Evolutionary conservation across 2,797 vertebrate species (phyloP).

Genomic region (Centropyge bicolor): DNA sequence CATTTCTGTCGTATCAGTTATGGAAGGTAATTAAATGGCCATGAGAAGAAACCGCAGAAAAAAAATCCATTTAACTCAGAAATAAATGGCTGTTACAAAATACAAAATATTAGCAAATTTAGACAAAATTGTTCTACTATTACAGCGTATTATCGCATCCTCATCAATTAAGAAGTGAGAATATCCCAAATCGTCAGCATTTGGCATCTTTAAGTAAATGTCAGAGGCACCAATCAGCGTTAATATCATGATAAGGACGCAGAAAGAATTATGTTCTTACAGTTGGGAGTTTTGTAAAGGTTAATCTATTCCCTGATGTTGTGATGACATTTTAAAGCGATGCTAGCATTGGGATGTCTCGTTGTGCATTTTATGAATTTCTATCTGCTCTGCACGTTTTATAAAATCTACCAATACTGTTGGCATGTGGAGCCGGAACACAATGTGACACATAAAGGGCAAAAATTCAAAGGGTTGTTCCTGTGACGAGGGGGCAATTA

Average conservation of each 20-base stretch:
- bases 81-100: background rate
- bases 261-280: slow-evolving; percentile 61
- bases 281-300: slow-evolving; percentile 73
- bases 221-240: slow-evolving; percentile 72
- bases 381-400: slow-evolving; percentile 23
- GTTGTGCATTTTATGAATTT: slow-evolving; percentile 50
- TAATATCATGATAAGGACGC: slow-evolving; percentile 67
- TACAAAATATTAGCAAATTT: background rate
- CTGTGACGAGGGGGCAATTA: background rate
- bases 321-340: slow-evolving; percentile 75
- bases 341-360: slow-evolving; percentile 41
- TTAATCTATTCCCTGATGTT: slow-evolving; percentile 78
- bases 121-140: background rate
- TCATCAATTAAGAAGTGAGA: slow-evolving; percentile 14
- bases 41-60: background rate
- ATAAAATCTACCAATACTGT: slow-evolving; percentile 6
- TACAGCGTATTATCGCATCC: background rate
- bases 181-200: slow-evolving; percentile 26
- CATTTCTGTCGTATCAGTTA: background rate
- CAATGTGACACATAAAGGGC: slow-evolving; percentile 17
- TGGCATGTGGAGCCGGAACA: slow-evolving; percentile 23
- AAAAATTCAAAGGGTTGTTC: slow-evolving; percentile 22
- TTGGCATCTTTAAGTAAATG: slow-evolving; percentile 63
- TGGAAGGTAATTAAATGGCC: background rate
- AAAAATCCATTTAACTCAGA: background rate